Evolutionary conservation across 2,113 vertebrate species (phyloP).

Genomic region (Lophotis ruficrista): DNA sequence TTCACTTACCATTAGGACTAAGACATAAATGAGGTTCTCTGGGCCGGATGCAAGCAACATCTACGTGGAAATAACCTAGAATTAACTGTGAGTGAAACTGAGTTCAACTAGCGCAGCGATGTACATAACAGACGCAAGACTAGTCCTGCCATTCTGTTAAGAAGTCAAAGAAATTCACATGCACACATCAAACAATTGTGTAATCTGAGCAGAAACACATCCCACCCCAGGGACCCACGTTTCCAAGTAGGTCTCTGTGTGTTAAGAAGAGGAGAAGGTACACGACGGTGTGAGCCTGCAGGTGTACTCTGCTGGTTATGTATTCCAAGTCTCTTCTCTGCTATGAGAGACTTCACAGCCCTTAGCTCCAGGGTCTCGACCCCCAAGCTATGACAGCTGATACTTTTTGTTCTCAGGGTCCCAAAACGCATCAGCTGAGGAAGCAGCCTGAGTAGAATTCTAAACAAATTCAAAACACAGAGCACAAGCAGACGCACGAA

Average conservation of each 20-base stretch:
- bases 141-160: background rate
- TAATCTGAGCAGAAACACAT: background rate
- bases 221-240: background rate
- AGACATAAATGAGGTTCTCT: background rate
- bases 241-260: fast-evolving
- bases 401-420: background rate
- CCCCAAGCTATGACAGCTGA: background rate
- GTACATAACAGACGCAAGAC: background rate
- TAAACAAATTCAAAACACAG: fast-evolving
- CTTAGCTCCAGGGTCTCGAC: background rate
- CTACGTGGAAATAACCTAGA: background rate
- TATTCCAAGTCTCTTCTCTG: background rate
- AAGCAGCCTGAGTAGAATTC: fast-evolving
- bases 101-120: fast-evolving
- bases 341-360: background rate
- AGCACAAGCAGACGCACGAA: fast-evolving
- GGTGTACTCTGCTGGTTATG: background rate
- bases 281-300: background rate
- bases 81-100: background rate
- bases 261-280: background rate
- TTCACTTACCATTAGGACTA: background rate
- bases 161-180: background rate
- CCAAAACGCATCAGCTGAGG: background rate
- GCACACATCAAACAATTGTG: background rate
- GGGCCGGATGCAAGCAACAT: background rate